Evolutionary conservation across 2,888 invertebrate genomes (phyloP).

Genomic region (Antheraea yamamai): DNA sequence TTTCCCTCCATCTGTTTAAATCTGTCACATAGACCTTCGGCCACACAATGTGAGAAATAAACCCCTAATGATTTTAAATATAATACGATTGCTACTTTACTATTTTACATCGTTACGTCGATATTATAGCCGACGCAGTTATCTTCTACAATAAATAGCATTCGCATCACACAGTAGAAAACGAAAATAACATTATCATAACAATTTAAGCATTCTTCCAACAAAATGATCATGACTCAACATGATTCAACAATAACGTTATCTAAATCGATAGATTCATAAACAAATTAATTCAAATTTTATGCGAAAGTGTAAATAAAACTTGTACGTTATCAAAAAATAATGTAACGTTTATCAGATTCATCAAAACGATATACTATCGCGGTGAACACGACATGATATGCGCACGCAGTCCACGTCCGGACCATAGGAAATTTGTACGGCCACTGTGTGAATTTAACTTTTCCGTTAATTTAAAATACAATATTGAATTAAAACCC

Average conservation of each 20-base stretch:
- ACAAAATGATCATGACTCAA: neutral
- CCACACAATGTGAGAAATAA: neutral
- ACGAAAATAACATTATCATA: slow-evolving; percentile 2
- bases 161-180: neutral
- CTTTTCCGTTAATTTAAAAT: too few species aligned
- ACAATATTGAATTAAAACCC: too few species aligned
- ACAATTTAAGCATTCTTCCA: neutral
- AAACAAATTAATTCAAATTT: slow-evolving; percentile 8
- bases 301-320: slow-evolving; percentile 2
- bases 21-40: neutral
- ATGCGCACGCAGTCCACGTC: neutral
- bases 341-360: slow-evolving; percentile 4
- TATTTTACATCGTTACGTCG: neutral
- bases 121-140: neutral
- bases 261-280: slow-evolving; percentile 1
- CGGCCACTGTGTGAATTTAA: too few species aligned
- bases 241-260: neutral
- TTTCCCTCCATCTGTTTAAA: too few species aligned
- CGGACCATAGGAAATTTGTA: neutral
- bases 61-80: neutral
- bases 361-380: neutral
- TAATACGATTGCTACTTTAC: neutral
- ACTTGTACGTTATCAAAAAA: neutral
- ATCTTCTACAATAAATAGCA: neutral
- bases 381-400: neutral